A percentile compares a stretch with the other conserved stretches of the same genome.
These are phyloP conservation scores for Lepus europaeus DNA, from an alignment of 2,113 vertebrate species.

Conservation along the genomic window DNA sequence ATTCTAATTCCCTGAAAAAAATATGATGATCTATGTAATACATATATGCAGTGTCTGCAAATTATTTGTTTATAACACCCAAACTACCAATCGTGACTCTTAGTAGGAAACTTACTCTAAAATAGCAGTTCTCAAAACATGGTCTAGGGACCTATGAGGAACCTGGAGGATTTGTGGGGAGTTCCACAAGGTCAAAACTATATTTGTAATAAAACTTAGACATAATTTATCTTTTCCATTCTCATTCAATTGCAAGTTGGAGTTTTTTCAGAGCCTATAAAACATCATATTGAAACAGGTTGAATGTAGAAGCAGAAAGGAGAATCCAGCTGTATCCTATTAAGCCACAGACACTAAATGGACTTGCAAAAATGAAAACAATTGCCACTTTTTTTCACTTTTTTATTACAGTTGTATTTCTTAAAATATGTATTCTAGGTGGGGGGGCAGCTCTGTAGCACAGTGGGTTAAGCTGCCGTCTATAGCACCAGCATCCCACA, in stretches of 20 bases:
- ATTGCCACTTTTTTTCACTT: neutral
- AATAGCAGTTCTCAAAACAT: neutral
- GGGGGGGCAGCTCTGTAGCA: too few relatives aligned
- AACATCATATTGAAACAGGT: slow-evolving; percentile 15
- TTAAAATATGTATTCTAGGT: neutral
- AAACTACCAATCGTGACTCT: neutral
- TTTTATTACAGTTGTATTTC: slow-evolving; percentile 39
- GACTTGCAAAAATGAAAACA: slow-evolving; percentile 30
- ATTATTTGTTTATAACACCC: slow-evolving; percentile 38
- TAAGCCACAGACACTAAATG: slow-evolving; percentile 5
- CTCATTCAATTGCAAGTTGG: slow-evolving; percentile 28
- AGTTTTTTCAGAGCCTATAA: slow-evolving; percentile 50
- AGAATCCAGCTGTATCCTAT: slow-evolving; percentile 41
- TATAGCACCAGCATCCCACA: too few relatives aligned
- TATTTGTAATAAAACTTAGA: slow-evolving; percentile 48
- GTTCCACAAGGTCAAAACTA: slow-evolving; percentile 40
- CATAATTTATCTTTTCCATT: slow-evolving; percentile 39
- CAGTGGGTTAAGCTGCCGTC: too few relatives aligned
- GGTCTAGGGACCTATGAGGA: neutral
- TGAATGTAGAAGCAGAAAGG: slow-evolving; percentile 42
- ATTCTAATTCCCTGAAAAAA: slow-evolving; percentile 53
- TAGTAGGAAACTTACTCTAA: slow-evolving; percentile 5
- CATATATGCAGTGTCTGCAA: neutral
- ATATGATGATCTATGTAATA: neutral
- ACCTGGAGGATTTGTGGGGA: neutral